Conservation (phyloP, 2,888 invertebrate genomes). For the Eupithecia inturbata region DNA sequence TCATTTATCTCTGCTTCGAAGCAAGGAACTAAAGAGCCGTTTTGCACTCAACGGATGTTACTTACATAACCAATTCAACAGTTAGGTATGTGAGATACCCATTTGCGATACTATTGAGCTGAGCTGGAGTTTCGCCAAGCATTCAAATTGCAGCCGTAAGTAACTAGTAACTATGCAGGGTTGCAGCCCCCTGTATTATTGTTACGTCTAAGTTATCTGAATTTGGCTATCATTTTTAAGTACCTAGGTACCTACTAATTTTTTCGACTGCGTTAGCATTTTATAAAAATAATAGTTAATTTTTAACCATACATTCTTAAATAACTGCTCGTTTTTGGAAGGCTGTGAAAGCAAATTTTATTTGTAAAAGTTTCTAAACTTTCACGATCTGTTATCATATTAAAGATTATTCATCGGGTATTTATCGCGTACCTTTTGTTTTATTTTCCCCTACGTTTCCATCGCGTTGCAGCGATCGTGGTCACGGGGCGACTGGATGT, state of each 20-base stretch:
- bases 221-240: neutral
- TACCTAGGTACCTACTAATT: neutral
- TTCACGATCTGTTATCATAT: too few species aligned
- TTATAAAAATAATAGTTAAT: too few species aligned
- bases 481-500: too few species aligned
- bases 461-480: too few species aligned
- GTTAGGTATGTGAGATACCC: constrained; percentile 47
- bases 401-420: too few species aligned
- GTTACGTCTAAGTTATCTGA: neutral
- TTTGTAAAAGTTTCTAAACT: too few species aligned
- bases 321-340: too few species aligned
- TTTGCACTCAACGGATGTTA: constrained; percentile 18
- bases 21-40: neutral
- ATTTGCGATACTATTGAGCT: constrained; percentile 54
- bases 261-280: too few species aligned
- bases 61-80: constrained; percentile 39
- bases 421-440: too few species aligned
- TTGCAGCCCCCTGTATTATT: neutral
- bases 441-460: too few species aligned
- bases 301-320: too few species aligned
- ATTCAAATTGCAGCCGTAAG: constrained; percentile 58
- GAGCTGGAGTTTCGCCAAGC: constrained; percentile 59
- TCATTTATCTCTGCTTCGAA: constrained; percentile 13
- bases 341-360: too few species aligned
- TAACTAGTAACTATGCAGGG: constrained; percentile 9